Evolutionary conservation across 2,113 vertebrate species (phyloP).

Genomic region (Oxygymnocypris stewartii): DNA sequence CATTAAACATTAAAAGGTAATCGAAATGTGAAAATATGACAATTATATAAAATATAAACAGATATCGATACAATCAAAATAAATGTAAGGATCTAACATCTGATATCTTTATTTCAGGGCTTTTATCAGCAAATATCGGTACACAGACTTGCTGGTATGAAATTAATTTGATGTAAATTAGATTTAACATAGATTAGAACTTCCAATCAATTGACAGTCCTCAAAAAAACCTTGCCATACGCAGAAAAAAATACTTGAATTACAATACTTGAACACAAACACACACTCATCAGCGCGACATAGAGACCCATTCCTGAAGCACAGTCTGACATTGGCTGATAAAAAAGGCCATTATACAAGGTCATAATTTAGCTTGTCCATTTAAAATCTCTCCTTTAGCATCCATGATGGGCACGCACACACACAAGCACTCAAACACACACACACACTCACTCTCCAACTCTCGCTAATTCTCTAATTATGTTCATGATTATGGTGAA

Average conservation of each 20-base stretch:
- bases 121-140: not conserved
- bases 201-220: not conserved
- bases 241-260: conserved; percentile 20
- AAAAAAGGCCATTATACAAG: conserved; percentile 76
- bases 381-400: conserved; percentile 74
- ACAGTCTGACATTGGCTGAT: conserved; percentile 70
- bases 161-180: not conserved
- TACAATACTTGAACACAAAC: not conserved
- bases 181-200: not conserved
- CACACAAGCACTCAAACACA: conserved; percentile 35
- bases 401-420: conserved; percentile 37
- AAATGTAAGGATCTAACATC: not conserved
- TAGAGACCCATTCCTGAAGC: conserved; percentile 37
- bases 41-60: not conserved
- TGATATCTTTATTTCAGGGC: not conserved
- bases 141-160: not conserved
- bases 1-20: not conserved
- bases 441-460: conserved; percentile 54
- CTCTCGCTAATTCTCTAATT: conserved; percentile 69
- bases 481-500: conserved; percentile 66
- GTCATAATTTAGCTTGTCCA: conserved; percentile 79
- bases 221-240: conserved; percentile 34
- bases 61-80: not conserved
- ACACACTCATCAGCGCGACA: conserved; percentile 8
- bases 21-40: not conserved